Evolutionary conservation across 2,113 vertebrate species (phyloP), one percentile per base, ranked within the genome.

Genomic region (Hymenochirus boettgeri): DNA sequence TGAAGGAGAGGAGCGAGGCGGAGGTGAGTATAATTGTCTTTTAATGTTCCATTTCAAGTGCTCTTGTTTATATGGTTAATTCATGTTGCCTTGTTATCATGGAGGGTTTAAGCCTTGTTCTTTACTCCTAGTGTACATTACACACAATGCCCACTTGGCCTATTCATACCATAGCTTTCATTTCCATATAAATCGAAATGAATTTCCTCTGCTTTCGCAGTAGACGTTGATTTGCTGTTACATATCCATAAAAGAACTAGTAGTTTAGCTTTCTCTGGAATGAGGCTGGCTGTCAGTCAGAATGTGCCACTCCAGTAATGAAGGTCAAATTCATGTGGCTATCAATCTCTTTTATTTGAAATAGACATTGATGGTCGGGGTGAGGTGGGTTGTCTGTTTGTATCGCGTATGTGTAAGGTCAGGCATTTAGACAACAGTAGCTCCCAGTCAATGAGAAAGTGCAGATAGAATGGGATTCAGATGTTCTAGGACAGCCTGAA

Each of bases 331-430:
- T 55, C 69, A 35, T 61, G 72, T 81, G 78, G 76, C 83, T 83
- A 81, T 85, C 82, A 75, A 53, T 78, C 80, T 78, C 76, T 74
- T 66, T 71, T 74, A 63, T 67, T 76, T 66, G 69, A 76, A 70
- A 75, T 73, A 75, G 84, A 73, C 77, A 78, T 79, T 83, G 86
- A 77, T 79, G 80, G 79, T 82, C 24, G 46, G 39, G 74, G 61
- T 81, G 80, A 88, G 79, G 75, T 85, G 74, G 74, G 77, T 79
- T 86, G 86, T 86, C 83, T 85, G 75, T 80, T 83, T 82, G 78
- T 72, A 83, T 88, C 75, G 79, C 79, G 81, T 87, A 85, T 82
- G 81, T 76, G 79, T 88, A 75, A 75, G 77, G 74, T 87, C 79
- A 79, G 79, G 87, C 83, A 80, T 65, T 61, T 74, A 85, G 83